Evolutionary conservation across 2,888 invertebrate species (phyloP).

Genomic region (Omphaloscelis lunosa): DNA sequence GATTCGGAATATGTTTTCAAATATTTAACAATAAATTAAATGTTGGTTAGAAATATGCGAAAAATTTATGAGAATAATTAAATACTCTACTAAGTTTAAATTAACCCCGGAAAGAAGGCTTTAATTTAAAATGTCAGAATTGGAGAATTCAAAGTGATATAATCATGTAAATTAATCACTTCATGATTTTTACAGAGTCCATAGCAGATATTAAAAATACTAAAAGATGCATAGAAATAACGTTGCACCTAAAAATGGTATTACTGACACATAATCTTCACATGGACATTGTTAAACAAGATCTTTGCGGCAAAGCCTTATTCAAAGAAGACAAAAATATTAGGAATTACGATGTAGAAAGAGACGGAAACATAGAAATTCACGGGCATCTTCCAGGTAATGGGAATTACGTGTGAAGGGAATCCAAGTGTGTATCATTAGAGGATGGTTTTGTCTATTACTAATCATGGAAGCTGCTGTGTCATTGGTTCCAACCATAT

Average conservation of each 20-base stretch:
- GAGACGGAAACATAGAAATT: constrained; percentile 74
- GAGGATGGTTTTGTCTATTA: constrained; percentile 78
- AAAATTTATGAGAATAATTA: too few species aligned
- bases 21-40: not conserved
- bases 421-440: constrained; percentile 85
- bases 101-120: not conserved
- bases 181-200: not conserved
- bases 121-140: too few species aligned
- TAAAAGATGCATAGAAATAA: not conserved
- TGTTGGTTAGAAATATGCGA: not conserved
- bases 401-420: constrained; percentile 86
- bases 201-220: not conserved
- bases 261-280: constrained; percentile 58
- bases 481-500: constrained; percentile 63
- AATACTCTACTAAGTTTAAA: too few species aligned
- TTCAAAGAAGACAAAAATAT: constrained; percentile 71
- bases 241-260: constrained; percentile 28
- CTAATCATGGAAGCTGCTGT: constrained; percentile 75
- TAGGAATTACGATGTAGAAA: constrained; percentile 61
- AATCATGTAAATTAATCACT: not conserved
- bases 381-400: constrained; percentile 84
- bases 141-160: too few species aligned
- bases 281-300: constrained; percentile 81
- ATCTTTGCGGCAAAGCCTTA: constrained; percentile 80
- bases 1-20: not conserved